A percentile compares a stretch with the other conserved stretches of the same genome.
phyloP scores from a whole-genome alignment of 2,888 invertebrate species.

The Apamea monoglypha region DNA sequence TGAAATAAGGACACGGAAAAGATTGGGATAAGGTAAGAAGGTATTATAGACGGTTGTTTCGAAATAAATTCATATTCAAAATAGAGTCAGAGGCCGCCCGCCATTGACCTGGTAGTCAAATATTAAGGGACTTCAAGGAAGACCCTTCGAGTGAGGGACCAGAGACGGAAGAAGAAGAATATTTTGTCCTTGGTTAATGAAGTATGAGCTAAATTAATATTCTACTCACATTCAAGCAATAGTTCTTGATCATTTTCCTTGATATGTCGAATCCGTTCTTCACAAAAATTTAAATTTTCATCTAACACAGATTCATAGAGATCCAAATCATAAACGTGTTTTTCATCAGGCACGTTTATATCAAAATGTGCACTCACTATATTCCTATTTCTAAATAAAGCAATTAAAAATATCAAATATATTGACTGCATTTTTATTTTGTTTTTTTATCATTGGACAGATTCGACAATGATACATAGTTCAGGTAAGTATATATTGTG shows the following conservation, averaged over 20 bases:
- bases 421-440: conserved; percentile 23
- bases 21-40: no score
- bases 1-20: no score
- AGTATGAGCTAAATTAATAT: neutral
- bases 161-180: no score
- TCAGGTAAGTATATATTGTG: no score
- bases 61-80: neutral
- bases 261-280: conserved; percentile 74
- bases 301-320: conserved; percentile 78
- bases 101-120: no score
- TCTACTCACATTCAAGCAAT: conserved; percentile 78
- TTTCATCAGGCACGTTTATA: conserved; percentile 60
- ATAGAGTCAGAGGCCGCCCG: no score
- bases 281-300: conserved; percentile 71
- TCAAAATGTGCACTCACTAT: conserved; percentile 38
- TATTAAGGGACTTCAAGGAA: no score
- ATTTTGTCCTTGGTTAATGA: neutral
- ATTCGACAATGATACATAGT: no score
- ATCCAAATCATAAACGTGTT: conserved; percentile 74
- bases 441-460: no score
- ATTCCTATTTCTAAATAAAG: neutral
- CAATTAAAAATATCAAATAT: conserved; percentile 33
- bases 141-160: no score
- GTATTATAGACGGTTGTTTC: no score
- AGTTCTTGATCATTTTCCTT: conserved; percentile 67